Evolutionary conservation across 2,888 invertebrate species (phyloP), one percentile per base, ranked within the genome.

Genomic region (Spodoptera littoralis): DNA sequence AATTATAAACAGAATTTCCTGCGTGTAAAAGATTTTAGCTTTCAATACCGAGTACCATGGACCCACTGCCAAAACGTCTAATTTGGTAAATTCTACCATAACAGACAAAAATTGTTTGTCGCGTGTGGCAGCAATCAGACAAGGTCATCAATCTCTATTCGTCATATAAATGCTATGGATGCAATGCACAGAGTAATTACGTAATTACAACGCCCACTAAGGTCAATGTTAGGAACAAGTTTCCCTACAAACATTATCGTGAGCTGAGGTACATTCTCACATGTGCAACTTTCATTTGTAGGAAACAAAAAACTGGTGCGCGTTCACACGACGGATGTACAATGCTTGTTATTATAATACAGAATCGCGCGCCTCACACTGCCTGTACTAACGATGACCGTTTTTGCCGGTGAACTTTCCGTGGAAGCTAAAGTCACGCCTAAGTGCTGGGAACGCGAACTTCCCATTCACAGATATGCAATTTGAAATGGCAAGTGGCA

Each of bases 221-320:
- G 90, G 93, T 93, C 92, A 93, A 90, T 92, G 91, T 87, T 88
- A 89, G 79, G 78, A 86, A 87, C 86, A 83, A 87, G 90, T 92
- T 92, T 92, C 89, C 89, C 89, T 66, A 63, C 65, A 60, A 51
- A 66, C 46, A 61, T 78, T 81, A 84, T 84, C 83, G 22, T 55
- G 65, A 67, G 87, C 71, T 82, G 65, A 83, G 87, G 86, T 82
- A 84, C 81, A 87, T 92, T 93, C 93, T 90, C 94, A 94, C 92
- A 91, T 88, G 84, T 89, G 88, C 88, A 89, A 94, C 94, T 94
- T 94, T 94, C 94, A 93, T 94, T 94, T 91, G 87, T 88, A 88
- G 77, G 86, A 84, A 88, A 86, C 88, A 93, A 93, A 93, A 89
- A 94, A 92, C 85, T 85, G 71, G 86, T 84, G 85, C 87, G 76